phyloP scores from a whole-genome alignment of 2,797 vertebrate species.

The Clarias pachynema region DNA sequence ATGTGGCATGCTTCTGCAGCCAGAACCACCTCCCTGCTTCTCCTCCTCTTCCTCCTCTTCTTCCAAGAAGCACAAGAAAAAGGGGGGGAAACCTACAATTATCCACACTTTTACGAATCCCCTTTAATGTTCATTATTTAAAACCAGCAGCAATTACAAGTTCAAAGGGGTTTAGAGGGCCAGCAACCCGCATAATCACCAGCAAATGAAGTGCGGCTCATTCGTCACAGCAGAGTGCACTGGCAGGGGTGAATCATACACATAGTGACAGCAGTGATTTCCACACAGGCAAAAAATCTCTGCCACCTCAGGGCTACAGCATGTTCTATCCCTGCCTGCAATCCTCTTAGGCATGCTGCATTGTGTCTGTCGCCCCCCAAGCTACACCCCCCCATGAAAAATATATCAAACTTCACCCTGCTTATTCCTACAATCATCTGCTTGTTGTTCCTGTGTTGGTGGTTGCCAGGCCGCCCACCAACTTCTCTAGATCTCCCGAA shows the following conservation, averaged over 20 bases:
- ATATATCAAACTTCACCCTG: slow-evolving; percentile 62
- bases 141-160: slow-evolving; percentile 99
- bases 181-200: slow-evolving; percentile 97
- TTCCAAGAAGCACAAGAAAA: slow-evolving; percentile 69
- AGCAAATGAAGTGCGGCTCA: slow-evolving; percentile 94
- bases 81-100: slow-evolving; percentile 86
- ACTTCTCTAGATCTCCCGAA: slow-evolving; percentile 37
- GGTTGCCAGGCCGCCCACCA: slow-evolving; percentile 47
- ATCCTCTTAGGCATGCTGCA: slow-evolving; percentile 80
- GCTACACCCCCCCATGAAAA: slow-evolving; percentile 49
- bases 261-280: slow-evolving; percentile 90
- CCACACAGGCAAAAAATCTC: slow-evolving; percentile 87
- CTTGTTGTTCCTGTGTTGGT: slow-evolving; percentile 71
- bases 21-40: slow-evolving; percentile 68
- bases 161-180: slow-evolving; percentile 98
- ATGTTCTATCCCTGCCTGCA: slow-evolving; percentile 76
- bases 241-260: slow-evolving; percentile 88
- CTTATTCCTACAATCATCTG: slow-evolving; percentile 64
- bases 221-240: slow-evolving; percentile 92
- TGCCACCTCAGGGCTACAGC: slow-evolving; percentile 80
- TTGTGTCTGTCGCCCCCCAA: slow-evolving; percentile 54
- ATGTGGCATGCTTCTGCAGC: slow-evolving; percentile 76
- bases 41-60: slow-evolving; percentile 59
- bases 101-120: slow-evolving; percentile 94
- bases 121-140: slow-evolving; percentile 98